Evolutionary conservation across 2,797 vertebrate species (phyloP), one percentile per base, ranked within the genome.

Genomic region (Pangasius sanitwongsei): DNA sequence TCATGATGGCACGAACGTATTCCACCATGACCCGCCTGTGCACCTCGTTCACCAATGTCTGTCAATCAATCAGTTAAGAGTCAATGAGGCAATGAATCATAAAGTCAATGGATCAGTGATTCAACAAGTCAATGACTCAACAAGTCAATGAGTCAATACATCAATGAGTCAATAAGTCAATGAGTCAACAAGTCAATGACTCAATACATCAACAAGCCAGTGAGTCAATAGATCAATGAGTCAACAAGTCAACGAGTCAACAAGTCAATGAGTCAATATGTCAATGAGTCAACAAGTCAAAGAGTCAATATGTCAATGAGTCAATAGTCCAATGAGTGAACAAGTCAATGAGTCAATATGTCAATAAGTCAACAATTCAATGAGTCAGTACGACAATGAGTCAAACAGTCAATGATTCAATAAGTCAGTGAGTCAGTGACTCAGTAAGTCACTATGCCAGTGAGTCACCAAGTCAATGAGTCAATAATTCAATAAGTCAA

Each of bases 21-120:
- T 98, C 97, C 3, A 97, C 93, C 82, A 98, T 95, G 69, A 98
- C 97, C 59, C 95, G 94, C 7, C 97, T 96, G 93, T 99, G 98
- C 91, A 98, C 94, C 91, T 98, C 97, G 0, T 96, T 96, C 90
- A 98, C 97, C 92, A 98, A 92, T 9, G 94, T 95, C 98, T 98
- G 92, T 23, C 25, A 86, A 83, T 25, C 86, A 61, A 48, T 67
- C 48, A 67, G 77, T 5, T 48, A 13, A 28, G 50, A 83, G 83
- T 31, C 50, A 83, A 61, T 23, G 13, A 61, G 6, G 48, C 8
- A 63, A 48, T 75, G 41, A 70, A 50, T 34, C 15, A 87, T 48
- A 9, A 41, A n/a, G 41, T 25, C 41, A 20, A 5, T 11, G 1
- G 3, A 25, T 72, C 41, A 74, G 5, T 15, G 1, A 25, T 0